These are phyloP conservation scores for Aphis craccivora DNA, from an alignment of 1,140 invertebrate species.

Conservation along the genomic window DNA sequence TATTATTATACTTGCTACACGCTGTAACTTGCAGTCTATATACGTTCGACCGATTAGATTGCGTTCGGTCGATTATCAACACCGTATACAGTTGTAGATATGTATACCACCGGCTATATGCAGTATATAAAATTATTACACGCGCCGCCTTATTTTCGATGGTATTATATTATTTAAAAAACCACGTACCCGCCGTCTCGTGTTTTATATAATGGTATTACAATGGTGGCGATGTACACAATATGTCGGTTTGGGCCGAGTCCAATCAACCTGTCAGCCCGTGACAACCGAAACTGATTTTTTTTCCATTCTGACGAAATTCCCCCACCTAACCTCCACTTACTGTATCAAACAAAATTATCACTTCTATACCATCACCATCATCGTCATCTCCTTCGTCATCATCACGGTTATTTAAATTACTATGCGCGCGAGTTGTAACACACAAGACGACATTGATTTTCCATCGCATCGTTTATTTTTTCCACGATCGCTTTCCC, in stretches of 20 bases:
- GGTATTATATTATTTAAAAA: slow-evolving; percentile 20
- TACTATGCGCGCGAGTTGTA: neutral
- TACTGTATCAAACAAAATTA: neutral
- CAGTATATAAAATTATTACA: neutral
- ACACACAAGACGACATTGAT: slow-evolving; percentile 46
- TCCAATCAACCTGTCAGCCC: slow-evolving; percentile 52
- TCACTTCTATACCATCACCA: neutral
- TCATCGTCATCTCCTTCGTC: neutral
- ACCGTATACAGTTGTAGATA: neutral
- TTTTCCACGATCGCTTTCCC: neutral
- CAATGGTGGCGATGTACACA: slow-evolving; percentile 5
- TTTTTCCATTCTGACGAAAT: slow-evolving; percentile 28
- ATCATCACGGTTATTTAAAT: slow-evolving; percentile 23
- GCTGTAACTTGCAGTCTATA: neutral
- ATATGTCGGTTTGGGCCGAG: slow-evolving; percentile 34
- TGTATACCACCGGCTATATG: neutral
- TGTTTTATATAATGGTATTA: neutral
- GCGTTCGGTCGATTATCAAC: neutral
- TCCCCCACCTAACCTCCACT: neutral
- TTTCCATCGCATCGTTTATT: slow-evolving; percentile 30
- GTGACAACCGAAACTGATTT: slow-evolving; percentile 50
- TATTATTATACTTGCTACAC: neutral
- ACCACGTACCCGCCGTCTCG: neutral
- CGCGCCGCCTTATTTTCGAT: neutral
- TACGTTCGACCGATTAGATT: neutral